Percentiles rank a stretch among this genome's conserved stretches.
Conservation (phyloP, 2,888 invertebrate species). For the Acanthococcus lagerstroemiae region DNA sequence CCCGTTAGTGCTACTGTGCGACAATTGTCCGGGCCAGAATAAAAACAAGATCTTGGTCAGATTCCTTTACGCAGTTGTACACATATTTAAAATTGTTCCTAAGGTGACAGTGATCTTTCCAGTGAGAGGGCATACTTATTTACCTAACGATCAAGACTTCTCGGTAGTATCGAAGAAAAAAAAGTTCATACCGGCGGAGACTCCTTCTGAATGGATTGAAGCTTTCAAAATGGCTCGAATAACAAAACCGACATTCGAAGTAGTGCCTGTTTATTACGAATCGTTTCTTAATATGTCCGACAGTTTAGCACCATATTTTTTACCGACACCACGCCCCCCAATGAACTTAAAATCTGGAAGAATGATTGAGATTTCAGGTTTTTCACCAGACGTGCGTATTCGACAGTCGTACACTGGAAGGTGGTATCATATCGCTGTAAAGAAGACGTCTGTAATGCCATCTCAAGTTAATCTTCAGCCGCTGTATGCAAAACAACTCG, state of each 20-base stretch:
- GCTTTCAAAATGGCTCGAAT: not conserved
- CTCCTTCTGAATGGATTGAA: not conserved
- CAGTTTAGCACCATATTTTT: not conserved
- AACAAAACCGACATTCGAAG: not conserved
- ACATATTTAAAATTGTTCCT: not conserved
- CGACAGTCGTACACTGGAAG: not conserved
- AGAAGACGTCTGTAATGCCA: not conserved
- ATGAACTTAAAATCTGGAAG: not conserved
- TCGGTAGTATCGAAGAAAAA: not conserved
- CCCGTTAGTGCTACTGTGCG: not conserved
- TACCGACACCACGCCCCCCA: not conserved
- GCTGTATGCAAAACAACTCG: not conserved
- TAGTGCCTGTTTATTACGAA: not conserved
- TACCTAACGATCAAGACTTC: not conserved
- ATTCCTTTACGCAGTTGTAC: not conserved
- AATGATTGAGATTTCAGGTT: not conserved
- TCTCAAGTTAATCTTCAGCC: not conserved
- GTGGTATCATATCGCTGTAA: not conserved
- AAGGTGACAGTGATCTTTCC: not conserved
- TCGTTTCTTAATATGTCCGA: not conserved
- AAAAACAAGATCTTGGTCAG: not conserved
- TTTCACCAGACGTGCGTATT: not conserved
- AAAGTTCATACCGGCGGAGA: not conserved
- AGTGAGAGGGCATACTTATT: not conserved
- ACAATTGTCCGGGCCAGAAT: constrained; percentile 3